These are phyloP conservation scores for Scopus umbretta DNA, from an alignment of 2,113 vertebrate species.

Conservation along the genomic window DNA sequence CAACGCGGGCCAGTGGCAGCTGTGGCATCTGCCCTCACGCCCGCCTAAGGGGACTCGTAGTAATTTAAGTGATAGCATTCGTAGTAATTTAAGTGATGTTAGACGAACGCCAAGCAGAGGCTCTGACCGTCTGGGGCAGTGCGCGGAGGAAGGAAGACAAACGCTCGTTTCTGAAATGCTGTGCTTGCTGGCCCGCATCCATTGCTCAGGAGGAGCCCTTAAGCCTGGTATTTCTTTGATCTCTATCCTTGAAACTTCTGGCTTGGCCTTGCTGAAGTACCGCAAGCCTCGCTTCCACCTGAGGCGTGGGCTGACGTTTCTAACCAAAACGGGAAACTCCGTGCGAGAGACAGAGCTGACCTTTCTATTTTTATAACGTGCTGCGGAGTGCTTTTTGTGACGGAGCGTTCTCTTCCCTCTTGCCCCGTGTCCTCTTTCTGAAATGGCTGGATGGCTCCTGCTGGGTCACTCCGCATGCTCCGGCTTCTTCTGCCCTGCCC, in stretches of 20 bases:
- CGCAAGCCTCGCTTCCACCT: background rate
- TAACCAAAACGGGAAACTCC: background rate
- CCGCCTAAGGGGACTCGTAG: background rate
- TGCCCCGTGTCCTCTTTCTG: background rate
- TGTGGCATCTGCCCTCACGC: background rate
- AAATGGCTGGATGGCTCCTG: background rate
- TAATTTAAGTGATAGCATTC: background rate
- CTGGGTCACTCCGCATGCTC: rapidly evolving
- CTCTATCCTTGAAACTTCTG: background rate
- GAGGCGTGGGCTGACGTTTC: background rate
- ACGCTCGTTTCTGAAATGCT: background rate
- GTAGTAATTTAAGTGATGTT: background rate
- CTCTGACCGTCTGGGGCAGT: background rate
- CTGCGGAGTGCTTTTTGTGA: background rate
- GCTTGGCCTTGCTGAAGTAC: background rate
- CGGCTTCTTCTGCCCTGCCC: background rate
- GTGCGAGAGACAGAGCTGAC: rapidly evolving
- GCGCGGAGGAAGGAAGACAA: background rate
- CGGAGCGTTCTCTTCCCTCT: background rate
- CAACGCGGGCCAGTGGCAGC: background rate
- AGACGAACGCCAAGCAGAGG: background rate
- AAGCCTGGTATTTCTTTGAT: background rate
- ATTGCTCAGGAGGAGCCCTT: background rate
- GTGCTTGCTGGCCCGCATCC: background rate
- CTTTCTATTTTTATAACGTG: background rate